Evolutionary conservation across 2,113 vertebrate species (phyloP), one percentile per base, ranked within the genome.

Genomic region (Laticauda colubrina): DNA sequence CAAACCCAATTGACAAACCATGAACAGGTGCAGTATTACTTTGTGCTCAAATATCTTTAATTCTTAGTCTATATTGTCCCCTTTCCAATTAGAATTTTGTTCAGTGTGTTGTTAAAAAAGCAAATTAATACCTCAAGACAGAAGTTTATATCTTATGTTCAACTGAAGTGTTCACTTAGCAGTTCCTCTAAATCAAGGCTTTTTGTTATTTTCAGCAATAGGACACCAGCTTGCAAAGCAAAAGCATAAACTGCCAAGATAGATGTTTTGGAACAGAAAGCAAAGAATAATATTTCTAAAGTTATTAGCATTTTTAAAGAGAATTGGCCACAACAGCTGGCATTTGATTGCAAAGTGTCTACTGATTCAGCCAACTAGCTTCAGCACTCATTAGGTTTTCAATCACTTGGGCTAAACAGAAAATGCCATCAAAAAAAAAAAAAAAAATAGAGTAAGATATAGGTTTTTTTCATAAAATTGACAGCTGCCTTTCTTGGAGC

Each of bases 161-260:
- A n/a, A 54, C 10, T 87, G 48, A 51, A 29, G 93, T 96, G 91
- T 90, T 95, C 94, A 85, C 26, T 59, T 94, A 93, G 23, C 91
- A 92, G 57, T 55, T 90, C 94, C 93, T 92, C 92, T 90, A 93
- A 93, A 93, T 55, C 43, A 91, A 59, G 24, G 39, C 39, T 51
- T 57, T 59, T 24, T 12, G 24, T 95, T 20, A 59, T 64, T 88
- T 94, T 90, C n/a, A 51, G 85, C 88, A 94, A 89, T 14, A 61
- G n/a, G 12, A 92, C 48, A 59, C 0, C 18, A 4, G 91, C 93
- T 90, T 88, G 54, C n/a, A 89, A 43, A 29, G 57, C 89, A 64
- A 9, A 64, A 54, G 20, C 5, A 1, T 12, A 6, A 92, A 86
- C 29, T 51, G 89, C 89, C 90, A 92, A 85, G 81, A 61, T 4